Conservation (phyloP, 2,888 invertebrate species). For the Quadroppia sp. region DNA sequence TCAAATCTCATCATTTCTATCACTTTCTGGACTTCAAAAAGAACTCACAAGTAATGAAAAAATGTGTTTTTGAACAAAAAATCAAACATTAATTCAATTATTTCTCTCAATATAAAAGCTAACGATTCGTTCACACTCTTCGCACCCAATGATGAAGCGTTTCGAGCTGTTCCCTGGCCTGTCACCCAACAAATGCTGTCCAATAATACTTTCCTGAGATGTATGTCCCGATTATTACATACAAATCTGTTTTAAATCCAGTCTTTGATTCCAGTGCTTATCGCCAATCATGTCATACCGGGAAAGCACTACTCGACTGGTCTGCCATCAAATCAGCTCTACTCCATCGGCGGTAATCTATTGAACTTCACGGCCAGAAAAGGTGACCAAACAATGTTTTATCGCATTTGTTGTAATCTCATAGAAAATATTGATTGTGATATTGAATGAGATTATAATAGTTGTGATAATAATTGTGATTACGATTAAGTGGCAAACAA, state of each 20-base stretch:
- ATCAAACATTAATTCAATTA: not conserved
- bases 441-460: too few relatives aligned
- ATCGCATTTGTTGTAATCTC: constrained; percentile 27
- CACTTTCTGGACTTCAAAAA: constrained; percentile 37
- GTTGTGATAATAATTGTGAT: too few relatives aligned
- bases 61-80: not conserved
- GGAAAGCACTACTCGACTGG: constrained; percentile 50
- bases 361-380: constrained; percentile 47
- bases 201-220: constrained; percentile 44
- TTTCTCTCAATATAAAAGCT: not conserved
- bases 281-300: constrained; percentile 51
- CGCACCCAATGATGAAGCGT: constrained; percentile 46
- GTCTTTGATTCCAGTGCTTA: constrained; percentile 46
- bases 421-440: too few relatives aligned
- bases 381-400: too few relatives aligned
- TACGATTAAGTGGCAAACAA: not conserved
- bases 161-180: constrained; percentile 43
- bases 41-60: constrained; percentile 26
- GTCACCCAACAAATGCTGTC: constrained; percentile 43
- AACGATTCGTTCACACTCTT: constrained; percentile 43
- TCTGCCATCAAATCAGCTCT: constrained; percentile 46
- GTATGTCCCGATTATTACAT: constrained; percentile 41
- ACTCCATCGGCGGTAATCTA: constrained; percentile 48
- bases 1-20: constrained; percentile 36
- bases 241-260: not conserved